A percentile compares a stretch with the other conserved stretches of the same genome.
Conservation (phyloP, 2,888 invertebrate genomes). For the Drosophila paracracens region DNA sequence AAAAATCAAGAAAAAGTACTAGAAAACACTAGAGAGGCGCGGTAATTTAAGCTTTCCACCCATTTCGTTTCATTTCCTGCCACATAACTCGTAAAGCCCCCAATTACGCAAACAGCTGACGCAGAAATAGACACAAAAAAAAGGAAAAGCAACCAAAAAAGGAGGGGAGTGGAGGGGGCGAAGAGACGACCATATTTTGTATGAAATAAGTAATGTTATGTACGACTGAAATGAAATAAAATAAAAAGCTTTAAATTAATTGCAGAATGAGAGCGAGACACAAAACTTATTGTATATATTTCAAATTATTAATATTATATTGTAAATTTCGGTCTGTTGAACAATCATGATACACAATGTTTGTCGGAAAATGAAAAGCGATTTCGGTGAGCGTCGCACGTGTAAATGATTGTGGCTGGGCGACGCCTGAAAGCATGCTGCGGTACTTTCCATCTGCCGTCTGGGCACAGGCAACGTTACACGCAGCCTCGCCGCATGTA, state of each 20-base stretch:
- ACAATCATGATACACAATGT: neutral
- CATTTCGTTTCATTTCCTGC: conserved; percentile 32
- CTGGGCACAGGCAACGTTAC: conserved; percentile 34
- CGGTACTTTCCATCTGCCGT: conserved; percentile 23
- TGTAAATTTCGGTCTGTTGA: neutral
- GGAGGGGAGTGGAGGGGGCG: neutral
- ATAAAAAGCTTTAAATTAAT: neutral
- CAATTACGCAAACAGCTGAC: conserved; percentile 77
- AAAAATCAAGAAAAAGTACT: conserved; percentile 5
- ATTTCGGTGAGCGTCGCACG: conserved; percentile 40
- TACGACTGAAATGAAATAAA: conserved; percentile 13
- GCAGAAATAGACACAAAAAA: conserved; percentile 49
- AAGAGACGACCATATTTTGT: conserved; percentile 7
- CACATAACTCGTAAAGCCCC: conserved; percentile 70
- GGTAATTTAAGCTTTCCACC: conserved; percentile 49
- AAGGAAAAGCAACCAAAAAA: conserved; percentile 25
- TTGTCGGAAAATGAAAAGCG: conserved; percentile 3
- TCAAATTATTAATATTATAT: neutral
- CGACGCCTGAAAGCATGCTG: conserved; percentile 52
- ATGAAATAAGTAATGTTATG: conserved; percentile 7
- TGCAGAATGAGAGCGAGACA: too few relatives aligned
- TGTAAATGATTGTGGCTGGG: conserved; percentile 68
- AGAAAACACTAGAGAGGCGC: conserved; percentile 9
- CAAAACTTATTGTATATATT: neutral
- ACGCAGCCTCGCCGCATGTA: conserved; percentile 71